Conservation (phyloP, 2,113 vertebrate species). For the Myrmophylax atrothorax region DNA sequence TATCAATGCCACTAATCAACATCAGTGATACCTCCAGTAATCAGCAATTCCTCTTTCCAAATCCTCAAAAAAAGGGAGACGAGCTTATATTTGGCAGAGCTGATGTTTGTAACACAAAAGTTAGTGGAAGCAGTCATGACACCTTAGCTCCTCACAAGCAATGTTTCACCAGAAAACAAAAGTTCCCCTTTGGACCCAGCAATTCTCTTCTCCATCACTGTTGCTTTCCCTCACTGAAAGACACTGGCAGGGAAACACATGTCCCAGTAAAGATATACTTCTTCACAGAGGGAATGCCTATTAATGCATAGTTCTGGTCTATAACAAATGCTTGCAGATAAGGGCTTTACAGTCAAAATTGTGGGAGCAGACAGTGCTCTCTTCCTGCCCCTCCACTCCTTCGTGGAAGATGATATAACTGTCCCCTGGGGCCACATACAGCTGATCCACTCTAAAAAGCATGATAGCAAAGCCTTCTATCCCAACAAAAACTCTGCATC, state of each 20-base stretch:
- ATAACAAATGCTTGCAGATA: neutral
- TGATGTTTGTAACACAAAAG: neutral
- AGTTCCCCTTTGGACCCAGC: neutral
- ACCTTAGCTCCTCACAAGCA: neutral
- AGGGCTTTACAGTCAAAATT: neutral
- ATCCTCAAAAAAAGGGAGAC: neutral
- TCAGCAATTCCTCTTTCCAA: neutral
- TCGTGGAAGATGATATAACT: neutral
- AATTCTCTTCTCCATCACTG: neutral
- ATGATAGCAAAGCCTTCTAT: neutral
- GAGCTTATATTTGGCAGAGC: neutral
- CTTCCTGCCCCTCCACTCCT: neutral
- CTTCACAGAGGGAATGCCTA: neutral
- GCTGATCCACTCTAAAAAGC: neutral
- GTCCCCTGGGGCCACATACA: neutral
- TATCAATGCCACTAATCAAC: neutral
- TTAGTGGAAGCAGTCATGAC: neutral
- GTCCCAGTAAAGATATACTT: neutral
- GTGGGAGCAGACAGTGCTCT: neutral
- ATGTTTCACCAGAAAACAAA: neutral
- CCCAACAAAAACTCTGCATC: neutral
- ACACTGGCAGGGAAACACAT: neutral
- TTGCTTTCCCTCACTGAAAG: neutral
- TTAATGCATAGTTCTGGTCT: neutral
- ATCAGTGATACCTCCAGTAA: neutral